These are phyloP conservation scores for Anas bernieri DNA, from an alignment of 2,797 vertebrate genomes.

Conservation along the genomic window DNA sequence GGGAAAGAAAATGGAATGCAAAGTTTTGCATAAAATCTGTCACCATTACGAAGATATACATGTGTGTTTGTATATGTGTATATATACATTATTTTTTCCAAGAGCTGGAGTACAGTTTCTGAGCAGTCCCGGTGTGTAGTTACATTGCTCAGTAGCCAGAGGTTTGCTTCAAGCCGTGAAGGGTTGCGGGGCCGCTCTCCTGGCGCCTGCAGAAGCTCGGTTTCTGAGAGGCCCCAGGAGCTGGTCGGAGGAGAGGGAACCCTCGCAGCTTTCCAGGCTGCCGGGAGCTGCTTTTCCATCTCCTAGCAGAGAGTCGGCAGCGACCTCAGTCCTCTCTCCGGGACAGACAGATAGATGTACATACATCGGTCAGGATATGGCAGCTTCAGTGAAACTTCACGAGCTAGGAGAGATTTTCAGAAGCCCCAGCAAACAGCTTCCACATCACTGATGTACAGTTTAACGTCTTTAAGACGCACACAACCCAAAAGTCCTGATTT, in stretches of 20 bases:
- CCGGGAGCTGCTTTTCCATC: not conserved
- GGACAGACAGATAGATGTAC: not conserved
- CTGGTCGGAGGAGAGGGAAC: not conserved
- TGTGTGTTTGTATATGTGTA: no score
- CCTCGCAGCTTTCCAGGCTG: fast-evolving
- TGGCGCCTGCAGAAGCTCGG: not conserved
- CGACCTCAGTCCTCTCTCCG: fast-evolving
- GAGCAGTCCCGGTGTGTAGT: not conserved
- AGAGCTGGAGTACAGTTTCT: not conserved
- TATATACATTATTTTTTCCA: not conserved
- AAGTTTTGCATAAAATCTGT: not conserved
- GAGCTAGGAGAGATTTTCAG: not conserved
- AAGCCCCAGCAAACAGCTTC: not conserved
- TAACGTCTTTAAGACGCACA: not conserved
- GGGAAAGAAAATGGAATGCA: not conserved
- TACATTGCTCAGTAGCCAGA: not conserved
- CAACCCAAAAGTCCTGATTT: not conserved
- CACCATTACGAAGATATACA: not conserved
- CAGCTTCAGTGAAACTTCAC: not conserved
- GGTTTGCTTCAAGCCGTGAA: not conserved
- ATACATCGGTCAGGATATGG: not conserved
- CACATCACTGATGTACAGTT: not conserved
- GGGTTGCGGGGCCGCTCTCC: not conserved
- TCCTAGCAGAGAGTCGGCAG: not conserved
- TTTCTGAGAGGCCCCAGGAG: not conserved